These are phyloP conservation scores for Chymomyza amoena DNA, from an alignment of 2,888 invertebrate genomes.

Conservation along the genomic window DNA sequence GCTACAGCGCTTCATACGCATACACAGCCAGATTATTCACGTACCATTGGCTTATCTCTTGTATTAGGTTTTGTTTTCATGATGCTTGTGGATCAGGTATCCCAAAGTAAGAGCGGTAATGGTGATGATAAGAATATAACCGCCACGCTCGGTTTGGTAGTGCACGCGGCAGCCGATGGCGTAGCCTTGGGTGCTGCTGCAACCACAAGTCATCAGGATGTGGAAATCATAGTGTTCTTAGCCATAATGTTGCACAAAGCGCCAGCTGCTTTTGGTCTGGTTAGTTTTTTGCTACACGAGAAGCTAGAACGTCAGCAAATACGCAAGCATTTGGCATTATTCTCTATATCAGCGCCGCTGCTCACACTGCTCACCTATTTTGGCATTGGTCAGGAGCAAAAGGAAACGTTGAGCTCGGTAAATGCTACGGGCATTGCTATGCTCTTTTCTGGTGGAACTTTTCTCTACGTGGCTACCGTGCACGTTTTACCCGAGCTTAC, in stretches of 20 bases:
- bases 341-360: slow-evolving; percentile 89
- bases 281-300: slow-evolving; percentile 97
- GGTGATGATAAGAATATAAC: slow-evolving; percentile 88
- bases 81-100: slow-evolving; percentile 95
- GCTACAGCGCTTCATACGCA: not conserved
- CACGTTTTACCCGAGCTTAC: slow-evolving; percentile 98
- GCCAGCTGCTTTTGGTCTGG: slow-evolving; percentile 98
- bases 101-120: slow-evolving; percentile 78
- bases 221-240: slow-evolving; percentile 97
- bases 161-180: slow-evolving; percentile 99
- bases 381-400: slow-evolving; percentile 94
- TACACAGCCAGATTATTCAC: slow-evolving; percentile 67
- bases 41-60: slow-evolving; percentile 91
- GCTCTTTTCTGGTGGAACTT: slow-evolving; percentile 99
- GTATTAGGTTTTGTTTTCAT: slow-evolving; percentile 97
- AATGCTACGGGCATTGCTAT: slow-evolving; percentile 98
- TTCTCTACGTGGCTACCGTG: slow-evolving; percentile 98
- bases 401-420: slow-evolving; percentile 91
- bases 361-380: slow-evolving; percentile 95
- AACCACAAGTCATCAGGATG: slow-evolving; percentile 95
- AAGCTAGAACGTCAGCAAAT: slow-evolving; percentile 90
- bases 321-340: slow-evolving; percentile 32
- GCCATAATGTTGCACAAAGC: slow-evolving; percentile 99
- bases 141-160: slow-evolving; percentile 97
- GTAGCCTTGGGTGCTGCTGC: slow-evolving; percentile 99